Percentiles rank a stretch among this genome's conserved stretches.
Evolutionary conservation across 2,888 invertebrate species (phyloP).

Genomic region (Apamea sordens): DNA sequence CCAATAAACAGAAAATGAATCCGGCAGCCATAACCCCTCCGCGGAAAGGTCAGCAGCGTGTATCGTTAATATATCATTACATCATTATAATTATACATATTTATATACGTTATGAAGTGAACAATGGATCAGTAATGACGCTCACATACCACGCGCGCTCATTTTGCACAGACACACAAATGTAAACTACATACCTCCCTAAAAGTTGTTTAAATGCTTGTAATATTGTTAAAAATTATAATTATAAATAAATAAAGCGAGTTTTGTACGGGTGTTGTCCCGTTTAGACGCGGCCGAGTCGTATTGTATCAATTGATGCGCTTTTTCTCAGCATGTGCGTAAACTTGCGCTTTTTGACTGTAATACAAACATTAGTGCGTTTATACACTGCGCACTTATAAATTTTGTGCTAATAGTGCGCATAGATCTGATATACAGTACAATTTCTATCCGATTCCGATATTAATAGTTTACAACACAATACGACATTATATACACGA

Average conservation of each 20-base stretch:
- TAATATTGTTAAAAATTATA: constrained; percentile 74
- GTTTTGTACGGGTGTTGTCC: constrained; percentile 57
- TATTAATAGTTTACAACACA: constrained; percentile 56
- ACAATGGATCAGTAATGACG: constrained; percentile 63
- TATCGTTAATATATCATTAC: constrained; percentile 64
- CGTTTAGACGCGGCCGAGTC: constrained; percentile 53
- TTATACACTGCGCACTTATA: constrained; percentile 27
- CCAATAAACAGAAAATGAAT: constrained; percentile 82
- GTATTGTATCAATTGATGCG: constrained; percentile 43
- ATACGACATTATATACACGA: constrained; percentile 61
- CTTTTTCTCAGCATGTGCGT: constrained; percentile 20
- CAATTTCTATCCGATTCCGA: constrained; percentile 42
- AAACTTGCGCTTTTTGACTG: constrained; percentile 32
- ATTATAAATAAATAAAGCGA: constrained; percentile 81
- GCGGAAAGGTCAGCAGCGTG: constrained; percentile 72
- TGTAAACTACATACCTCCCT: constrained; percentile 78
- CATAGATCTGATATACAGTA: constrained; percentile 52
- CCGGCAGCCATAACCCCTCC: constrained; percentile 77
- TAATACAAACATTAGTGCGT: constrained; percentile 49
- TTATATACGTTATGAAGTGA: constrained; percentile 70
- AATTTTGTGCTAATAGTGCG: constrained; percentile 50
- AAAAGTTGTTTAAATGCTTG: constrained; percentile 85
- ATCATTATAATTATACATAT: constrained; percentile 68
- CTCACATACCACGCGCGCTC: constrained; percentile 61
- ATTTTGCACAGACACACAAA: constrained; percentile 67